A percentile compares a stretch with the other conserved stretches of the same genome.
Conservation (phyloP, 2,888 invertebrate species). For the Monochamus alternatus region DNA sequence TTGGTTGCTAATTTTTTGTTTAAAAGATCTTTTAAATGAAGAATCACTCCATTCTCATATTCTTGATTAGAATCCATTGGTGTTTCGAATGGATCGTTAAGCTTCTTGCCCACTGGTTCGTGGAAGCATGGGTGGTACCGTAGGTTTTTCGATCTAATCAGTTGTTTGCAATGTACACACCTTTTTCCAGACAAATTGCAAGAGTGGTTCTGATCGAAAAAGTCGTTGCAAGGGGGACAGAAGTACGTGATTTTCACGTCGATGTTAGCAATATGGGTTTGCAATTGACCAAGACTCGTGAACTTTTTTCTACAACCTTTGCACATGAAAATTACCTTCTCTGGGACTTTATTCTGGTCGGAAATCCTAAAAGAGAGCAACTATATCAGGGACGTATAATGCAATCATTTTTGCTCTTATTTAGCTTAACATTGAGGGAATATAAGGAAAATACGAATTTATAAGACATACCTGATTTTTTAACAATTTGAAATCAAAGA, state of each 20-base stretch:
- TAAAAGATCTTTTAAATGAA: too few species aligned
- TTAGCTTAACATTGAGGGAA: too few species aligned
- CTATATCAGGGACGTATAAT: neutral
- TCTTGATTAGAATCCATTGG: too few species aligned
- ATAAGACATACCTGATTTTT: too few species aligned
- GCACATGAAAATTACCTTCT: conserved; percentile 15
- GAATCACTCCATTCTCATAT: too few species aligned
- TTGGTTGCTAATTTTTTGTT: neutral
- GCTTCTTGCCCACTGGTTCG: neutral
- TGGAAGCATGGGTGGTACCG: conserved; percentile 39
- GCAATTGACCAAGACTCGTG: conserved; percentile 6
- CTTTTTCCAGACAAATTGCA: conserved; percentile 35
- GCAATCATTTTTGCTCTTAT: neutral
- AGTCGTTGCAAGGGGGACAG: conserved; percentile 30
- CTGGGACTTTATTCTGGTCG: neutral
- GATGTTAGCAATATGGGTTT: neutral
- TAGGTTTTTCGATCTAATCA: neutral
- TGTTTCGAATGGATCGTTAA: neutral
- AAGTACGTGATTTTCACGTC: conserved; percentile 33
- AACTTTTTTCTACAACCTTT: conserved; percentile 9
- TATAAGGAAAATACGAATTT: too few species aligned
- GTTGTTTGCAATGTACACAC: conserved; percentile 38
- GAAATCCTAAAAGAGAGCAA: conserved; percentile 24
- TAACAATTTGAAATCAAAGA: too few species aligned
- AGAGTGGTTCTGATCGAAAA: conserved; percentile 33